phyloP scores from a whole-genome alignment of 2,797 vertebrate genomes.

The Danio albolineatus region DNA sequence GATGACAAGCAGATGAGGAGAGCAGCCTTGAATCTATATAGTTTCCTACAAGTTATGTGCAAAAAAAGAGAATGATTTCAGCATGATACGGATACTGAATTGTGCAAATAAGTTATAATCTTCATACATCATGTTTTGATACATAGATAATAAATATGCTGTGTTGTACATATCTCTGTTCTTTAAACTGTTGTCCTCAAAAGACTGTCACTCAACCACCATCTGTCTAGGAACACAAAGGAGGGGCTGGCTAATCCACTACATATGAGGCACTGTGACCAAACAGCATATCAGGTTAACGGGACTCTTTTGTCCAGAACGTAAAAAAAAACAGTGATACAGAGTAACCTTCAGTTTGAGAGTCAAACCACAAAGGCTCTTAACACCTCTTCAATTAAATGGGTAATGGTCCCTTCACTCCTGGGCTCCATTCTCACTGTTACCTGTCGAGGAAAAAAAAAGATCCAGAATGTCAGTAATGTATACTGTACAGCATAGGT shows the following conservation, averaged over 20 bases:
- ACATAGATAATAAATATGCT: constrained; percentile 62
- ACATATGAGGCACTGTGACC: constrained; percentile 80
- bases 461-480: not conserved
- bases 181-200: constrained; percentile 50
- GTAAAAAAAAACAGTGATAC: constrained; percentile 69
- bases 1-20: constrained; percentile 71
- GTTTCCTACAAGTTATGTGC: constrained; percentile 52
- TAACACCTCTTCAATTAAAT: constrained; percentile 39
- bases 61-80: constrained; percentile 55
- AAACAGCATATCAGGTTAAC: constrained; percentile 68
- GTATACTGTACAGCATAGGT: not conserved
- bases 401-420: constrained; percentile 67
- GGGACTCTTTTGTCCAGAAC: constrained; percentile 63
- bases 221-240: constrained; percentile 57
- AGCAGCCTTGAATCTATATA: constrained; percentile 65
- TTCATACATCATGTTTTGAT: constrained; percentile 61
- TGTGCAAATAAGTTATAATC: constrained; percentile 67
- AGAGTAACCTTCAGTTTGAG: constrained; percentile 71
- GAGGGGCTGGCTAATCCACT: constrained; percentile 71
- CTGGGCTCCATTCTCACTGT: constrained; percentile 75
- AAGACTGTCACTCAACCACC: constrained; percentile 56
- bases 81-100: constrained; percentile 56
- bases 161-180: constrained; percentile 54
- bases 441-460: constrained; percentile 70
- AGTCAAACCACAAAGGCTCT: constrained; percentile 58